Percentiles rank a stretch among this genome's conserved stretches.
phyloP scores from a whole-genome alignment of 2,797 vertebrate genomes.

The Hippoglossus hippoglossus region DNA sequence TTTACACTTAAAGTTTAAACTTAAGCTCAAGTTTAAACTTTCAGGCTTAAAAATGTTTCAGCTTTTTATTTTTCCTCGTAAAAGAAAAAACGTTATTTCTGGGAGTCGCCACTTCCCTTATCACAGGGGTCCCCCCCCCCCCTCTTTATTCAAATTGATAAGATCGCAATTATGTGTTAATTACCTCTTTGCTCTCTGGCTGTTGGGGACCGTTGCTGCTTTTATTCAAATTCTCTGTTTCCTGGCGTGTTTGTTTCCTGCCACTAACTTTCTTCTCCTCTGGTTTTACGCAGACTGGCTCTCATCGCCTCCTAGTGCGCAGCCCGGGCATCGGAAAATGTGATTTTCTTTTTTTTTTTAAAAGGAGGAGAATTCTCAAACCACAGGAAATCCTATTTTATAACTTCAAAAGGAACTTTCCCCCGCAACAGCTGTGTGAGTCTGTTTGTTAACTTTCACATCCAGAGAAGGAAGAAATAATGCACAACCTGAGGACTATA shows the following conservation, averaged over 20 bases:
- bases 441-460: not conserved
- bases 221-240: not conserved
- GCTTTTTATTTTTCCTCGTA: no score
- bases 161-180: not conserved
- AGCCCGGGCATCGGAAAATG: conserved; percentile 7
- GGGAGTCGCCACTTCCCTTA: not conserved
- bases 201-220: not conserved
- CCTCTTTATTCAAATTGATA: conserved; percentile 5
- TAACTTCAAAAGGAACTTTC: conserved; percentile 36
- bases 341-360: conserved; percentile 1
- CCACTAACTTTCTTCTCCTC: conserved; percentile 3
- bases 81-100: not conserved
- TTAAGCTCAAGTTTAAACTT: not conserved
- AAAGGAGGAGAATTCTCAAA: conserved; percentile 39
- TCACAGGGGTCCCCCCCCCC: not conserved
- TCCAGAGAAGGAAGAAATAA: conserved; percentile 31
- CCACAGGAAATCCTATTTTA: conserved; percentile 59
- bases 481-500: conserved; percentile 54
- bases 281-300: conserved; percentile 42
- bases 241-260: not conserved
- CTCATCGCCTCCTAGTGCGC: conserved; percentile 53
- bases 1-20: not conserved
- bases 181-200: not conserved
- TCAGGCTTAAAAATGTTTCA: not conserved
- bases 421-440: not conserved